Evolutionary conservation across 2,797 vertebrate species (phyloP).

Genomic region (Mastacembelus armatus): DNA sequence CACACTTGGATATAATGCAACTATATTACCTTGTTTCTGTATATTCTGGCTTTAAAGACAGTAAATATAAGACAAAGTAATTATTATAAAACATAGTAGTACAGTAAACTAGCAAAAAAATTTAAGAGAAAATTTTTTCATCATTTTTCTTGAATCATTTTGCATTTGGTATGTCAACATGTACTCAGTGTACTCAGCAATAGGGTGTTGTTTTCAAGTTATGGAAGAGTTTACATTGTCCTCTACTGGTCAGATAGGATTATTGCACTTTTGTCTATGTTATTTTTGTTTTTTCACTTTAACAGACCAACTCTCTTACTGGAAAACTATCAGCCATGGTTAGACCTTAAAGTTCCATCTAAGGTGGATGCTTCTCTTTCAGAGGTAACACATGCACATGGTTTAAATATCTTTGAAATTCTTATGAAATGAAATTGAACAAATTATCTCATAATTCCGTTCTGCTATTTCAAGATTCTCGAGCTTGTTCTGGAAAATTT

Average conservation of each 20-base stretch:
- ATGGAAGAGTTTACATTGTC: constrained; percentile 23
- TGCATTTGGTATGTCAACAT: constrained; percentile 6
- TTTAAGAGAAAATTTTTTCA: neutral
- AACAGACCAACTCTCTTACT: constrained; percentile 90
- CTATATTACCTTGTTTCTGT: neutral
- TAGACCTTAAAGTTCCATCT: constrained; percentile 93
- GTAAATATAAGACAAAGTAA: neutral
- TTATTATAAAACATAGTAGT: neutral
- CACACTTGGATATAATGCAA: too few relatives aligned
- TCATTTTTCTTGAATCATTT: neutral
- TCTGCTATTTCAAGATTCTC: constrained; percentile 86
- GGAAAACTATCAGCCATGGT: constrained; percentile 98
- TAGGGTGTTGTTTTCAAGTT: neutral
- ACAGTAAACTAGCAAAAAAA: neutral
- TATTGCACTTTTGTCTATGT: neutral
- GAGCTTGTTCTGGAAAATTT: constrained; percentile 97
- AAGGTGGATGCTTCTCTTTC: constrained; percentile 96
- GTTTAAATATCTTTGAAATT: neutral
- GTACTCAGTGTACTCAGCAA: neutral
- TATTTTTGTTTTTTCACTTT: neutral
- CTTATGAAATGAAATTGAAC: neutral
- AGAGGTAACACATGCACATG: constrained; percentile 82
- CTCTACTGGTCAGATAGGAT: constrained; percentile 42
- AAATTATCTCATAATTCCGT: neutral
- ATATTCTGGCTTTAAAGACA: neutral